These are phyloP conservation scores for Tipula vernalis DNA, from an alignment of 2,888 invertebrate species.

Conservation along the genomic window DNA sequence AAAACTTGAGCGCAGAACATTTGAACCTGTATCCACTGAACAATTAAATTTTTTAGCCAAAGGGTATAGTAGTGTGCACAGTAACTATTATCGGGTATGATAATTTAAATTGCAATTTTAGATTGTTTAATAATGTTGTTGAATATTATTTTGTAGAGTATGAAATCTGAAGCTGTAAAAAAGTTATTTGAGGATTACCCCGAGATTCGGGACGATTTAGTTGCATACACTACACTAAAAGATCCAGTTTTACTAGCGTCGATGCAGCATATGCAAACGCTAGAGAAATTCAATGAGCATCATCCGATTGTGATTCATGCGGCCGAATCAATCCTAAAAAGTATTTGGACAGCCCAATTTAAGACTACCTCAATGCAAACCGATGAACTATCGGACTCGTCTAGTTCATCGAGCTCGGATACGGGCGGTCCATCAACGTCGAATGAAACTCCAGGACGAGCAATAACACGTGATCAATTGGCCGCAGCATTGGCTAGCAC, in stretches of 20 bases:
- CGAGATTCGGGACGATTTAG: slow-evolving; percentile 51
- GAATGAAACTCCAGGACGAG: slow-evolving; percentile 25
- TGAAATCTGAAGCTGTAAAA: slow-evolving; percentile 29
- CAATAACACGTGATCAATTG: slow-evolving; percentile 32
- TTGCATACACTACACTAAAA: slow-evolving; percentile 56
- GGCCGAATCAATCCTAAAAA: slow-evolving; percentile 36
- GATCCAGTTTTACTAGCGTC: slow-evolving; percentile 58
- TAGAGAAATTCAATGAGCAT: slow-evolving; percentile 47
- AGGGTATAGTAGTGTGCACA: not conserved
- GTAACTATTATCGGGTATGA: slow-evolving; percentile 9
- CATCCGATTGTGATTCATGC: slow-evolving; percentile 59
- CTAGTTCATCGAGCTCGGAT: slow-evolving; percentile 28
- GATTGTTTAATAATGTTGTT: not conserved
- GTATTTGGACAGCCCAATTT: slow-evolving; percentile 16
- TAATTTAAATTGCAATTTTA: not conserved
- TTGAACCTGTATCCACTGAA: slow-evolving; percentile 21
- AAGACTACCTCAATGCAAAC: slow-evolving; percentile 6
- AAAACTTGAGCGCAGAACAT: slow-evolving; percentile 26
- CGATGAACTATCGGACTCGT: slow-evolving; percentile 27
- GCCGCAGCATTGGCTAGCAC: slow-evolving; percentile 30
- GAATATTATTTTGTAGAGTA: slow-evolving; percentile 20
- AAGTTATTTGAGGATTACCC: slow-evolving; percentile 55
- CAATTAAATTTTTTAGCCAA: slow-evolving; percentile 28
- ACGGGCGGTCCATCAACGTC: slow-evolving; percentile 30
- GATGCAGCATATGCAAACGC: slow-evolving; percentile 49